These are phyloP conservation scores for Cephus rjabovi DNA, from an alignment of 2,888 invertebrate species.

Conservation along the genomic window DNA sequence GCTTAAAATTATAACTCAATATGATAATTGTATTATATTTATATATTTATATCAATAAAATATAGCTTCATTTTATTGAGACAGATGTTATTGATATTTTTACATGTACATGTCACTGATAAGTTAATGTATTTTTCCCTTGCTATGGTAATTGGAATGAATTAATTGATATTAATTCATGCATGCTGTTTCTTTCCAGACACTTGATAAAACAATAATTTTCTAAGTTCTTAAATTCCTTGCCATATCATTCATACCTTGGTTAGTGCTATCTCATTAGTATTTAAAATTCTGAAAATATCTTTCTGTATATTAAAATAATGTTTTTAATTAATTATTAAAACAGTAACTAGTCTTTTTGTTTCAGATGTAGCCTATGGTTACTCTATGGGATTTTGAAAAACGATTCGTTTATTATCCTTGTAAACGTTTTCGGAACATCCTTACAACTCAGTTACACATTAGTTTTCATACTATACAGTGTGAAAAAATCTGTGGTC, in stretches of 20 bases:
- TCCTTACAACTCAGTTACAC: conserved; percentile 78
- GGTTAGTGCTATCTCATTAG: too few species aligned
- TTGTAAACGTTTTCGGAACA: conserved; percentile 82
- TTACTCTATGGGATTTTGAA: conserved; percentile 82
- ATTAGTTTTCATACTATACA: conserved; percentile 78
- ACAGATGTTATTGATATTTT: neutral
- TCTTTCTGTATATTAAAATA: neutral
- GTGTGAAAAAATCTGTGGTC: conserved; percentile 76
- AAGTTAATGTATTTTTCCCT: neutral
- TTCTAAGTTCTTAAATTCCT: neutral
- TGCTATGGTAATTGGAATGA: neutral
- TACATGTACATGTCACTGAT: neutral
- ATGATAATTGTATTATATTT: neutral
- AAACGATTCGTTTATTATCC: conserved; percentile 76
- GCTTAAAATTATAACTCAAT: neutral
- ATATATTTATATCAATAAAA: neutral
- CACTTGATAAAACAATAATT: neutral
- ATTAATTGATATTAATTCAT: neutral
- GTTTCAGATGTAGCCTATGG: conserved; percentile 81
- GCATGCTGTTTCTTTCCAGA: neutral
- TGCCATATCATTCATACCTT: neutral
- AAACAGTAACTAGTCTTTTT: conserved; percentile 18
- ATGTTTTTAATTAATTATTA: conserved; percentile 1
- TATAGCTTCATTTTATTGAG: neutral
- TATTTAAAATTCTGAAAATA: too few species aligned